phyloP scores from a whole-genome alignment of 2,797 vertebrate species.

The Enteromius argenteus region DNA sequence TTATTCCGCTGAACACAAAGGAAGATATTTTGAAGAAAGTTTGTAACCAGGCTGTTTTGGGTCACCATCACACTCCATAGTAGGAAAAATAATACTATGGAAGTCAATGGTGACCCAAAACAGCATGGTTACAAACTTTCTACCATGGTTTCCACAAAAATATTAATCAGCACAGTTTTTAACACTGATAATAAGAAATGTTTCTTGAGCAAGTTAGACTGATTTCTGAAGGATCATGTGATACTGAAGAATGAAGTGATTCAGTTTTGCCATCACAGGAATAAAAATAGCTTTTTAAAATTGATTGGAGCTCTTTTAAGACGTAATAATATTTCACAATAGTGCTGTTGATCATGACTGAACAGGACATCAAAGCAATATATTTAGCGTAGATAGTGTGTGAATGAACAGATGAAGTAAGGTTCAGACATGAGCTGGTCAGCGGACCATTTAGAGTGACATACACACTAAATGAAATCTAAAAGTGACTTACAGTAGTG shows the following conservation, averaged over 20 bases:
- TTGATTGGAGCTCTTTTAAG: not conserved
- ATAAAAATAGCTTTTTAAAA: not conserved
- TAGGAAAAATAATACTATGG: too few relatives aligned
- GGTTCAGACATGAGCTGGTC: not conserved
- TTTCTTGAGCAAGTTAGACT: not conserved
- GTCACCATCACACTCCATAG: too few relatives aligned
- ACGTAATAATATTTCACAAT: not conserved
- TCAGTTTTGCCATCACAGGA: not conserved
- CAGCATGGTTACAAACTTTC: too few relatives aligned
- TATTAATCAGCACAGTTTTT: too few relatives aligned
- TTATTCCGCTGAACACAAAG: too few relatives aligned
- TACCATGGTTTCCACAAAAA: too few relatives aligned
- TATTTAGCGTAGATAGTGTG: not conserved
- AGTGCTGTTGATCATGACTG: not conserved
- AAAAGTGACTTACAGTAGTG: not conserved
- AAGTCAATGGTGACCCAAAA: too few relatives aligned
- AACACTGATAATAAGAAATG: too few relatives aligned
- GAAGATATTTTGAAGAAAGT: too few relatives aligned
- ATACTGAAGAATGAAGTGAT: not conserved
- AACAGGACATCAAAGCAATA: not conserved
- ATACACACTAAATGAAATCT: not conserved
- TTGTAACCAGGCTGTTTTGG: too few relatives aligned
- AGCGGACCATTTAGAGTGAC: constrained; percentile 1
- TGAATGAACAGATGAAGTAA: not conserved
- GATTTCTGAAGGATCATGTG: not conserved